Conservation (phyloP, 2,113 vertebrate genomes). For the Arvicanthis niloticus region DNA sequence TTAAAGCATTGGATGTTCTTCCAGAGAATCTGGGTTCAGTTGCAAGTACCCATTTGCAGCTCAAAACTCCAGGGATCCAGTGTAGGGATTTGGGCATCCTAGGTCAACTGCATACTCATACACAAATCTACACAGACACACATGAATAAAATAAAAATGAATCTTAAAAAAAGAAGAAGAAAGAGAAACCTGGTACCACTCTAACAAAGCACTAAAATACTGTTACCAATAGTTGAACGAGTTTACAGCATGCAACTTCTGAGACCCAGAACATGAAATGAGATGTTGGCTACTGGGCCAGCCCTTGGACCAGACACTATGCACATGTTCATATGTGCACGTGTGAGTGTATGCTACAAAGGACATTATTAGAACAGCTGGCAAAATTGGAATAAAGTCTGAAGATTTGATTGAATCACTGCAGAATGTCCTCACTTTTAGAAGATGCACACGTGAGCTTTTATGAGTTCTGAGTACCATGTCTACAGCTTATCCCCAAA, state of each 20-base stretch:
- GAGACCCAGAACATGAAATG: background rate
- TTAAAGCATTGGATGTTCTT: background rate
- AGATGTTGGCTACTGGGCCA: background rate
- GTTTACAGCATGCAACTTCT: background rate
- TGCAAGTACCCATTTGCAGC: background rate
- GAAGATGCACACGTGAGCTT: constrained; percentile 42
- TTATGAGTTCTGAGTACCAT: background rate
- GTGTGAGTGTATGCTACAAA: background rate
- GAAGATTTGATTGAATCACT: background rate
- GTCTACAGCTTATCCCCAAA: no score
- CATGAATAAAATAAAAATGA: background rate
- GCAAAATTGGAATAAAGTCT: constrained; percentile 18
- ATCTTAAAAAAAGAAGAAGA: background rate
- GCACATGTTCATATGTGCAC: no score
- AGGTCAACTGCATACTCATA: background rate
- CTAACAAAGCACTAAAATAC: constrained; percentile 53
- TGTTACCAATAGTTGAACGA: background rate
- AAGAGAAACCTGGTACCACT: background rate
- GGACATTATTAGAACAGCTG: background rate
- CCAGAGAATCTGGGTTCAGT: background rate
- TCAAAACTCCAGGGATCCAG: no score
- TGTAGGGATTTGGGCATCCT: background rate
- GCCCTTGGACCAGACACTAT: background rate
- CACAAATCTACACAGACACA: background rate
- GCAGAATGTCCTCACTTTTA: constrained; percentile 45